Evolutionary conservation across 2,797 vertebrate genomes (phyloP).

Genomic region (Pipistrellus pygmaeus): DNA sequence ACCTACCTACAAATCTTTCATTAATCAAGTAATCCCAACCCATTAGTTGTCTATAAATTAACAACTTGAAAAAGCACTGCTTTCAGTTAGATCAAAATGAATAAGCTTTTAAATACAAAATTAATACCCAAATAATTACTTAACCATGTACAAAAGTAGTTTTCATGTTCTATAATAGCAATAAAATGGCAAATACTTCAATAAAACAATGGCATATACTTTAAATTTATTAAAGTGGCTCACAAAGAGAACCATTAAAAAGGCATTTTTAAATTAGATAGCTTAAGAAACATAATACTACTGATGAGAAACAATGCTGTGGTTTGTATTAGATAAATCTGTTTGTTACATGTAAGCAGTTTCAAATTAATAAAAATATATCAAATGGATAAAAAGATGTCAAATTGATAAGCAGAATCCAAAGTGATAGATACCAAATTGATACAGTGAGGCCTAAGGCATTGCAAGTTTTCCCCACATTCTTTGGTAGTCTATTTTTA

Average conservation of each 20-base stretch:
- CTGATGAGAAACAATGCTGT: constrained; percentile 24
- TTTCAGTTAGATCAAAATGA: constrained; percentile 78
- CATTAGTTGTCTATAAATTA: constrained; percentile 73
- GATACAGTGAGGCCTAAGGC: not conserved
- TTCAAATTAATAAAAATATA: constrained; percentile 10
- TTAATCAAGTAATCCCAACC: constrained; percentile 72
- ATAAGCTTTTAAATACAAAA: constrained; percentile 63
- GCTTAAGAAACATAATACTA: constrained; percentile 54
- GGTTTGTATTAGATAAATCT: constrained; percentile 18
- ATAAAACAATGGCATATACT: constrained; percentile 37
- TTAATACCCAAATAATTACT: constrained; percentile 67
- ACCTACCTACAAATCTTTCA: constrained; percentile 70
- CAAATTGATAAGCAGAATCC: not conserved
- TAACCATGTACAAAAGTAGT: constrained; percentile 51
- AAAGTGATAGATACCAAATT: not conserved
- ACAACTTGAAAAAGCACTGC: constrained; percentile 72
- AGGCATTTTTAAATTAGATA: constrained; percentile 17
- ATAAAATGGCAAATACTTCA: constrained; percentile 65
- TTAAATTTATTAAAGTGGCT: constrained; percentile 38
- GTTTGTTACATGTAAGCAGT: not conserved
- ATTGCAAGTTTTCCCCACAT: not conserved
- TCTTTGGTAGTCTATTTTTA: constrained; percentile 28
- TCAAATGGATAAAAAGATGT: not conserved
- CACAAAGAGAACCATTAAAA: not conserved
- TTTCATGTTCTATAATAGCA: constrained; percentile 68